Evolutionary conservation across 2,888 invertebrate genomes (phyloP).

Genomic region (Trissolcus japonicus): DNA sequence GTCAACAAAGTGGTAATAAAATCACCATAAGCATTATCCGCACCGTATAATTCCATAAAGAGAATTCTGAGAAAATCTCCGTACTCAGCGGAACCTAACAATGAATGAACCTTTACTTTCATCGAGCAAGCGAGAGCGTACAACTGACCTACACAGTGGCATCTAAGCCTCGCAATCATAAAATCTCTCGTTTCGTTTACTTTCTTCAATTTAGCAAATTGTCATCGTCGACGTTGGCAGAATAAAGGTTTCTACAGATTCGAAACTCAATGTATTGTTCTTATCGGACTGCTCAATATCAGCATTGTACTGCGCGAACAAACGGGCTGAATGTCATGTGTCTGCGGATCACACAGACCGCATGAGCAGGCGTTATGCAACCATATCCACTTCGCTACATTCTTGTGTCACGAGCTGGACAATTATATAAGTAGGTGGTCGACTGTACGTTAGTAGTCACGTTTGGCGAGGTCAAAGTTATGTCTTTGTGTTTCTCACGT

Average conservation of each 20-base stretch:
- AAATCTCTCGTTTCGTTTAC: conserved; percentile 4
- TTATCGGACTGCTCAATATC: conserved; percentile 30
- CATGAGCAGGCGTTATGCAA: conserved; percentile 50
- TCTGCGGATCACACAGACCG: conserved; percentile 38
- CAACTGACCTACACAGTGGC: conserved; percentile 30
- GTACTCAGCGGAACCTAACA: conserved; percentile 14
- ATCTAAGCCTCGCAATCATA: conserved; percentile 17
- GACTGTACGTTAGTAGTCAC: conserved; percentile 51
- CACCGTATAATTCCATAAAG: too few species aligned
- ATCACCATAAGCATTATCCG: too few species aligned
- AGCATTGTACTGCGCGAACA: conserved; percentile 6
- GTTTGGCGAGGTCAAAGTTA: conserved; percentile 57
- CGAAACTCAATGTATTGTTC: conserved; percentile 5
- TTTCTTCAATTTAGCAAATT: conserved; percentile 14
- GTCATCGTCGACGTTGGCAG: conserved; percentile 6
- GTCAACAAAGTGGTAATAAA: too few species aligned
- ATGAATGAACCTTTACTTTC: conserved; percentile 36
- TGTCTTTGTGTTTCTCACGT: conserved; percentile 41
- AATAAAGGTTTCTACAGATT: not conserved
- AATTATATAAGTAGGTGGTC: conserved; percentile 58
- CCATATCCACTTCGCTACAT: conserved; percentile 51
- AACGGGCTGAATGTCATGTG: conserved; percentile 9
- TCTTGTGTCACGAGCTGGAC: conserved; percentile 54
- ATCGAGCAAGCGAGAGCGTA: conserved; percentile 35
- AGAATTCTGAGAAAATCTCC: too few species aligned